Conservation (phyloP, 92 coral and sea anemone species). For the Zoanthus sociatus region DNA sequence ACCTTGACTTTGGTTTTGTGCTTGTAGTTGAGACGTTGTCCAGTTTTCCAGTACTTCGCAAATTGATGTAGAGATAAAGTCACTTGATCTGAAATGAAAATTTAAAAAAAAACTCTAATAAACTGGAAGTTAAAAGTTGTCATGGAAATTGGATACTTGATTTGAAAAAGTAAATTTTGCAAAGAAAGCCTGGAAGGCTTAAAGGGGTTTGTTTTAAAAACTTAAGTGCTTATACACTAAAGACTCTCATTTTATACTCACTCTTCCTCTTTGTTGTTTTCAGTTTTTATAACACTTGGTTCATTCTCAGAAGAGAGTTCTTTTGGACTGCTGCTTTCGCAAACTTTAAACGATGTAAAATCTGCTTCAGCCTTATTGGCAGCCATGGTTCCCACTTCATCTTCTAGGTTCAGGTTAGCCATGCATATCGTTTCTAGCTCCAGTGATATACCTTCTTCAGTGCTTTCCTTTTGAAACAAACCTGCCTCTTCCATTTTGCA, state of each 20-base stretch:
- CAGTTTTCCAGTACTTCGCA: constrained; percentile 26
- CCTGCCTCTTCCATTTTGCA: constrained; percentile 8
- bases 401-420: neutral
- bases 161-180: neutral
- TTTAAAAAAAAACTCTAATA: neutral
- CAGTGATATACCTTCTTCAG: constrained; percentile 8
- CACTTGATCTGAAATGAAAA: constrained; percentile 27
- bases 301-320: neutral
- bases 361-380: neutral
- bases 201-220: neutral
- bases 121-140: neutral
- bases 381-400: constrained; percentile 13
- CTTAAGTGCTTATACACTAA: neutral
- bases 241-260: neutral
- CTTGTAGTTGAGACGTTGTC: constrained; percentile 35
- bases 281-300: neutral
- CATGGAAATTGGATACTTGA: neutral
- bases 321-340: neutral
- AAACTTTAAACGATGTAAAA: neutral
- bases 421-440: neutral
- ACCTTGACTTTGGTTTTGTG: constrained; percentile 36
- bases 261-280: constrained; percentile 20
- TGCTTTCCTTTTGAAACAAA: constrained; percentile 4
- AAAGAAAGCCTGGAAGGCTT: neutral
- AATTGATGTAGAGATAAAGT: constrained; percentile 16